Conservation (phyloP, 2,113 vertebrate genomes). For the Phodopus roborovskii region DNA sequence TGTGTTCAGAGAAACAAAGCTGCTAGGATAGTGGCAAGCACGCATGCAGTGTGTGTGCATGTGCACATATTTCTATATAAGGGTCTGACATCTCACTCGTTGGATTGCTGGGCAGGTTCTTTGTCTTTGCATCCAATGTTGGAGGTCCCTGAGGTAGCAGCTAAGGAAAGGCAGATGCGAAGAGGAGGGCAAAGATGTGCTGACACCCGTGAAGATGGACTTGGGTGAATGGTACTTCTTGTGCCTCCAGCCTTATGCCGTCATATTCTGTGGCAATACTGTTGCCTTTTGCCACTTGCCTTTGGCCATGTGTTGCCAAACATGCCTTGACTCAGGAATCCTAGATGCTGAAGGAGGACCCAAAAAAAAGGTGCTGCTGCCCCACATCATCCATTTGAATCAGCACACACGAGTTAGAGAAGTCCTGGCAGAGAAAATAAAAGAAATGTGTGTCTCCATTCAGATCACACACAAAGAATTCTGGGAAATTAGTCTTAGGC, state of each 20-base stretch:
- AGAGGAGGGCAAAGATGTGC: background rate
- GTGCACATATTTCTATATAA: background rate
- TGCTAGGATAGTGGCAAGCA: background rate
- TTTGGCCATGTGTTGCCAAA: background rate
- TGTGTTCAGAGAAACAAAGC: slow-evolving; percentile 9
- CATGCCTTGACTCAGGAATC: background rate
- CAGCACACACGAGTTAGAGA: background rate
- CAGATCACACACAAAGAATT: background rate
- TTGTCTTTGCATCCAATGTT: background rate
- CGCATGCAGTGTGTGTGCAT: background rate
- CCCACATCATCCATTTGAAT: background rate
- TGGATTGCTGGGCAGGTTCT: background rate
- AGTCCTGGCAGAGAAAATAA: background rate
- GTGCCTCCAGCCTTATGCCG: background rate
- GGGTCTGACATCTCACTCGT: background rate
- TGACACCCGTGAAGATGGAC: background rate
- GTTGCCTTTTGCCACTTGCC: background rate
- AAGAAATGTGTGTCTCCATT: background rate
- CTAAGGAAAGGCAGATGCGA: background rate
- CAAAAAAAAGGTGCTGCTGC: background rate
- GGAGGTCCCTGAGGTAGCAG: background rate
- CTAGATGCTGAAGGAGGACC: background rate
- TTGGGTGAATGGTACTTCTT: background rate
- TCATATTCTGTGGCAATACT: background rate
- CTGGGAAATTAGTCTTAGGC: background rate